Evolutionary conservation across 2,113 vertebrate genomes (phyloP).

Genomic region (Elanoides forficatus): DNA sequence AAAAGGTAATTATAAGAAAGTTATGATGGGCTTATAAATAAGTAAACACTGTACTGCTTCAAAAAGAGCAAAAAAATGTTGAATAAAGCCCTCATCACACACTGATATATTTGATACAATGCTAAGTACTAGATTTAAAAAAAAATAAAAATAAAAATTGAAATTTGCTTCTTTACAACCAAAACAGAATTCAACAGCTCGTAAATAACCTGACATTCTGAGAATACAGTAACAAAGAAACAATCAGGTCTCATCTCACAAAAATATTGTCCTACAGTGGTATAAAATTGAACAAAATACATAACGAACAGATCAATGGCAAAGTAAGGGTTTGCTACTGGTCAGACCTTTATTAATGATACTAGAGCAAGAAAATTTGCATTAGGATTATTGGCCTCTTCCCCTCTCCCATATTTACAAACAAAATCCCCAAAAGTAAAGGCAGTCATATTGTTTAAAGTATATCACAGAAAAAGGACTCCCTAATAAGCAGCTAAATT

Average conservation of each 20-base stretch:
- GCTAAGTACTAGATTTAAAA: neutral
- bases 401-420: neutral
- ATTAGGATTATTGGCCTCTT: neutral
- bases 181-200: neutral
- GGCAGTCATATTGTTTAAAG: neutral
- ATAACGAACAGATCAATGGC: neutral
- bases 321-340: neutral
- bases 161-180: neutral
- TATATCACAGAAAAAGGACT: neutral
- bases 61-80: neutral
- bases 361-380: neutral
- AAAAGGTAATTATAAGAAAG: neutral
- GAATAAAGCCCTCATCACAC: neutral
- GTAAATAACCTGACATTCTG: neutral
- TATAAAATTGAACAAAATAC: neutral
- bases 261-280: neutral
- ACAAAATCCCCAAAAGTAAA: neutral
- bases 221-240: neutral
- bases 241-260: neutral
- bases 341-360: neutral
- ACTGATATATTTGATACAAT: neutral
- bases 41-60: neutral
- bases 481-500: neutral
- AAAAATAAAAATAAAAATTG: neutral
- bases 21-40: neutral